Conservation (phyloP, 2,113 vertebrate species). For the Oryzias woworae region DNA sequence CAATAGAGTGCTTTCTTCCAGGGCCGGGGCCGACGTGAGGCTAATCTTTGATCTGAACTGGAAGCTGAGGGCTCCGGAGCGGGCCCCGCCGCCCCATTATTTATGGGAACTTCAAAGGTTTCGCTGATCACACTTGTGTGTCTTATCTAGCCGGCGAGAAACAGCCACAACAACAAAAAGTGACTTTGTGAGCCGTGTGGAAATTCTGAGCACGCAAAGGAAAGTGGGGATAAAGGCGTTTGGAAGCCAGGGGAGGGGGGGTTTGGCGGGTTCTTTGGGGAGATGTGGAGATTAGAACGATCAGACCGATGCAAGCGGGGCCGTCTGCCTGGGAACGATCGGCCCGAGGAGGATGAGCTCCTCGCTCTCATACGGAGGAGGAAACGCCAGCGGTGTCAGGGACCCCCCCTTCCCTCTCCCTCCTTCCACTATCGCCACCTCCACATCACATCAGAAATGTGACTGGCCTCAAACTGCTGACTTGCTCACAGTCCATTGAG, state of each 20-base stretch:
- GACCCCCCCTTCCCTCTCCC: slow-evolving; percentile 32
- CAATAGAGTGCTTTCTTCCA: slow-evolving; percentile 72
- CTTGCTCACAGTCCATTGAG: slow-evolving; percentile 78
- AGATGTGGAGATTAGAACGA: slow-evolving; percentile 63
- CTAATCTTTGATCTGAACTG: slow-evolving; percentile 77
- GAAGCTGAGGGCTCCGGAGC: slow-evolving; percentile 68
- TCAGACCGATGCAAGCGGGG: slow-evolving; percentile 37
- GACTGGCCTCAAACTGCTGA: slow-evolving; percentile 76
- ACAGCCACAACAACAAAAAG: slow-evolving; percentile 72
- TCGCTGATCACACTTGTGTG: slow-evolving; percentile 71
- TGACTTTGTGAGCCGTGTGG: slow-evolving; percentile 51
- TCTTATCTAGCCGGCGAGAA: slow-evolving; percentile 66
- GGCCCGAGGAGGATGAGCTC: slow-evolving; percentile 25
- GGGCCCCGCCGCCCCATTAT: slow-evolving; percentile 58
- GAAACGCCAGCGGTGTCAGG: slow-evolving; percentile 32
- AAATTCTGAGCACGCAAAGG: slow-evolving; percentile 46
- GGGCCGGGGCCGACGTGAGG: slow-evolving; percentile 65
- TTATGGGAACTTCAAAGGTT: slow-evolving; percentile 75
- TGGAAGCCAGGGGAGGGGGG: slow-evolving; percentile 12
- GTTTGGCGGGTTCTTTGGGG: slow-evolving; percentile 34
- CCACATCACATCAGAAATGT: slow-evolving; percentile 72
- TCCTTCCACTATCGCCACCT: slow-evolving; percentile 47
- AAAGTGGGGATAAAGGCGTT: slow-evolving; percentile 51
- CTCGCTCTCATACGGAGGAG: slow-evolving; percentile 37
- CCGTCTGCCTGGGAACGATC: slow-evolving; percentile 59